Evolutionary conservation across 2,113 vertebrate genomes (phyloP).

Genomic region (Daubentonia madagascariensis): DNA sequence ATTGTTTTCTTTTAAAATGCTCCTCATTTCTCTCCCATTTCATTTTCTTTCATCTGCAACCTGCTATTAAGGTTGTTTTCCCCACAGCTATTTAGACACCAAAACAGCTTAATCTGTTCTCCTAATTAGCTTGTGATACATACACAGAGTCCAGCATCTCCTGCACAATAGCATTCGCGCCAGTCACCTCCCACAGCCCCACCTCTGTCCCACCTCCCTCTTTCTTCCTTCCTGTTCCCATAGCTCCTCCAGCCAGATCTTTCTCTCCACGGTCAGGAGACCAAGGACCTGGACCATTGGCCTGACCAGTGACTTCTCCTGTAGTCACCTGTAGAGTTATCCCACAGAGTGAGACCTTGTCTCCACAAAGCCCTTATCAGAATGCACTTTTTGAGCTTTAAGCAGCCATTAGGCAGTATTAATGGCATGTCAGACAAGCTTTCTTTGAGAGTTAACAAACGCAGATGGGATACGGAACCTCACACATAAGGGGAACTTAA

Average conservation of each 20-base stretch:
- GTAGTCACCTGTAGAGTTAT: not conserved
- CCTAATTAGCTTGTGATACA: constrained; percentile 44
- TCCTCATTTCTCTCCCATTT: constrained; percentile 52
- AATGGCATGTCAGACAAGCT: not conserved
- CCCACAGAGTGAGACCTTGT: not conserved
- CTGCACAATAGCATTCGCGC: not conserved
- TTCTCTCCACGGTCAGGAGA: not conserved
- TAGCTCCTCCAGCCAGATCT: not conserved
- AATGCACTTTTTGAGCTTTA: not conserved
- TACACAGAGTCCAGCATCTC: not conserved
- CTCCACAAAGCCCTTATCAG: not conserved
- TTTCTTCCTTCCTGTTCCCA: not conserved
- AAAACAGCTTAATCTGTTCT: constrained; percentile 71
- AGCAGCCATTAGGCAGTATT: not conserved
- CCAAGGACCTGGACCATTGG: not conserved
- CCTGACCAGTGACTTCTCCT: not conserved
- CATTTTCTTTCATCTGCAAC: constrained; percentile 46
- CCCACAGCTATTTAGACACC: constrained; percentile 45
- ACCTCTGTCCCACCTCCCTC: not conserved
- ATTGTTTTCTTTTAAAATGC: constrained; percentile 54
- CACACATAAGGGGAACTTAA: not conserved
- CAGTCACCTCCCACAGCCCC: not conserved
- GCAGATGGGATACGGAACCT: not conserved
- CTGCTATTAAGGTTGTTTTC: constrained; percentile 55
- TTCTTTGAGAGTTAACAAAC: not conserved